phyloP scores from a whole-genome alignment of 2,888 invertebrate species.

The Andrena fulva region DNA sequence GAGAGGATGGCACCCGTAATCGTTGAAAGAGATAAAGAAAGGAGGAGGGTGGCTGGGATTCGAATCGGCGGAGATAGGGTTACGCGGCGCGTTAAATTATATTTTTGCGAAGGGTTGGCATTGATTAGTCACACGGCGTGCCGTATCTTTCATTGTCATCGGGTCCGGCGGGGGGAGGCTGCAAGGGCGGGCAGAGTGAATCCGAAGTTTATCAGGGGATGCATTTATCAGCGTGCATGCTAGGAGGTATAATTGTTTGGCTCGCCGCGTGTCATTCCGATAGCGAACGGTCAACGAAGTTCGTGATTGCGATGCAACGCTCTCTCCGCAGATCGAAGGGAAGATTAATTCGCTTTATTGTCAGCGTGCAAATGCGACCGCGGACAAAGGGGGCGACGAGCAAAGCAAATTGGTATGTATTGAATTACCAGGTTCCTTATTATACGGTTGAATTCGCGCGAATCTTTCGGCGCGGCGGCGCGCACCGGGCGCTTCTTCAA shows the following conservation, averaged over 20 bases:
- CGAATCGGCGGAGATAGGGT: background rate
- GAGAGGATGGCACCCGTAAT: background rate
- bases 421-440: slow-evolving; percentile 60
- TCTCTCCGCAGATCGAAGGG: slow-evolving; percentile 66
- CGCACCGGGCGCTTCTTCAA: slow-evolving; percentile 33
- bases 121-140: slow-evolving; percentile 10
- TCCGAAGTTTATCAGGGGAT: slow-evolving; percentile 18
- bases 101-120: slow-evolving; percentile 20
- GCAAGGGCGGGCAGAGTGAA: background rate
- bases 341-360: slow-evolving; percentile 70
- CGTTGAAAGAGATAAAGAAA: background rate
- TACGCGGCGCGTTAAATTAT: slow-evolving; percentile 22
- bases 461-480: slow-evolving; percentile 39
- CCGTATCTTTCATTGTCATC: slow-evolving; percentile 44
- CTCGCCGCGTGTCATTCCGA: slow-evolving; percentile 65
- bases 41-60: too few relatives aligned
- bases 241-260: slow-evolving; percentile 66
- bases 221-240: slow-evolving; percentile 42
- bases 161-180: background rate
- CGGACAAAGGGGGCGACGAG: slow-evolving; percentile 60
- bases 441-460: slow-evolving; percentile 52
- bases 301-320: slow-evolving; percentile 59
- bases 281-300: slow-evolving; percentile 67
- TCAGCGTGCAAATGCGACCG: slow-evolving; percentile 62
- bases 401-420: slow-evolving; percentile 63